Evolutionary conservation across 1,140 invertebrate species (phyloP).

Genomic region (Panagrolaimus sp.): DNA sequence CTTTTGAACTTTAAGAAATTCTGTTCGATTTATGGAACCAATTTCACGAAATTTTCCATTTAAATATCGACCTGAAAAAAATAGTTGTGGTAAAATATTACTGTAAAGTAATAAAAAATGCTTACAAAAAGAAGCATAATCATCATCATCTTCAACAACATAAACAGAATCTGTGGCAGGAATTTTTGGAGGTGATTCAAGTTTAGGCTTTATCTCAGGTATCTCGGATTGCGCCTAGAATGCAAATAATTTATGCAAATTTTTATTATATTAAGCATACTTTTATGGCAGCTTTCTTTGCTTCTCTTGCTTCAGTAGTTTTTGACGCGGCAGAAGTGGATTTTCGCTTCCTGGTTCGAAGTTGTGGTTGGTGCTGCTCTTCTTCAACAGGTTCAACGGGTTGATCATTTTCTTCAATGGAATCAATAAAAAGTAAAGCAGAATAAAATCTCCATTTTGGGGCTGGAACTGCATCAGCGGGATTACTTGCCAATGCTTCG

Average conservation of each 20-base stretch:
- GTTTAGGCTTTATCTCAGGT: too few relatives aligned
- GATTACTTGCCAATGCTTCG: not conserved
- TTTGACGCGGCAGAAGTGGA: too few relatives aligned
- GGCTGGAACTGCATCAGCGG: not conserved
- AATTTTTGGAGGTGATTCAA: not conserved
- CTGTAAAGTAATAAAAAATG: not conserved
- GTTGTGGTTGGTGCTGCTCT: not conserved
- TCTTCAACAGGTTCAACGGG: not conserved
- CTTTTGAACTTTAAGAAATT: conserved; percentile 9
- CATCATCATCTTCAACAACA: not conserved
- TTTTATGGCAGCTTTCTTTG: too few relatives aligned
- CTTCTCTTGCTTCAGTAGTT: too few relatives aligned
- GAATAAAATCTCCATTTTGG: not conserved
- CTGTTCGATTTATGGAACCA: not conserved
- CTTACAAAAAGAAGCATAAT: conserved; percentile 4
- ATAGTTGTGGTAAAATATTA: not conserved
- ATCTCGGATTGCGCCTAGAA: too few relatives aligned
- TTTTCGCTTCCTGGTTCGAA: not conserved
- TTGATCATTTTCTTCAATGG: not conserved
- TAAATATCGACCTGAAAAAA: not conserved
- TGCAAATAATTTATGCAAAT: too few relatives aligned
- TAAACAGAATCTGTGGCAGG: not conserved
- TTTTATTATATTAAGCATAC: too few relatives aligned
- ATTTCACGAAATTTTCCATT: conserved; percentile 10
- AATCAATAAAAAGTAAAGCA: not conserved